Evolutionary conservation across 2,797 vertebrate species (phyloP).

Genomic region (Sitta carolinensis): DNA sequence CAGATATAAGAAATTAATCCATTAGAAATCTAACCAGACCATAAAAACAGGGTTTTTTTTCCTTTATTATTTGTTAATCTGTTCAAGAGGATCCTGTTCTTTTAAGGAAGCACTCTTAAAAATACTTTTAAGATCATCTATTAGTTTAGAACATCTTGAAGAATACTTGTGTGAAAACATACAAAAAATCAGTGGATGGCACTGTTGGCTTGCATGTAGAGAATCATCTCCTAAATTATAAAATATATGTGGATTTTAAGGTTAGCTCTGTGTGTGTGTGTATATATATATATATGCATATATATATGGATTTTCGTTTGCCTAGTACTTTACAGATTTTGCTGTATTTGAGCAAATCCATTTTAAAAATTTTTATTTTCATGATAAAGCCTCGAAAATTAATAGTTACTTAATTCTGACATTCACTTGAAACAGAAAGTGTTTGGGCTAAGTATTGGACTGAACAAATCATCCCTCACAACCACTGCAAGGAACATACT

Average conservation of each 20-base stretch:
- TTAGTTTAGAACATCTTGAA: neutral
- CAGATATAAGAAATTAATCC: neutral
- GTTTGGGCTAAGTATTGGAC: neutral
- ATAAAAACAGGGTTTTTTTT: neutral
- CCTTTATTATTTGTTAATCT: neutral
- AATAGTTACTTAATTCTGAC: neutral
- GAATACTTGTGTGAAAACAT: neutral
- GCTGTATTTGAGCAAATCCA: neutral
- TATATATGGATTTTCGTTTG: neutral
- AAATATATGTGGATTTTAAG: neutral
- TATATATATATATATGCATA: neutral
- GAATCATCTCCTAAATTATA: neutral
- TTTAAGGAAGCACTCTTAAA: neutral
- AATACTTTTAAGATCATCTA: neutral
- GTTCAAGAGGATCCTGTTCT: neutral
- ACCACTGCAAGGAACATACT: neutral
- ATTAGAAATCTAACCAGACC: neutral
- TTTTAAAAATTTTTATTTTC: neutral
- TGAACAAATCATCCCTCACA: neutral
- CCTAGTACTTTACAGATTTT: neutral
- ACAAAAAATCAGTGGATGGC: slow-evolving; percentile 44
- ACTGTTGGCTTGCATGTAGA: slow-evolving; percentile 13
- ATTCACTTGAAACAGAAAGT: neutral
- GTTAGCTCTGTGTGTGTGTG: too few relatives aligned
- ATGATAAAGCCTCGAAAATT: neutral